Percentiles rank a stretch among this genome's conserved stretches.
phyloP scores from a whole-genome alignment of 2,888 invertebrate species.

The Dysmachus trigonus region DNA sequence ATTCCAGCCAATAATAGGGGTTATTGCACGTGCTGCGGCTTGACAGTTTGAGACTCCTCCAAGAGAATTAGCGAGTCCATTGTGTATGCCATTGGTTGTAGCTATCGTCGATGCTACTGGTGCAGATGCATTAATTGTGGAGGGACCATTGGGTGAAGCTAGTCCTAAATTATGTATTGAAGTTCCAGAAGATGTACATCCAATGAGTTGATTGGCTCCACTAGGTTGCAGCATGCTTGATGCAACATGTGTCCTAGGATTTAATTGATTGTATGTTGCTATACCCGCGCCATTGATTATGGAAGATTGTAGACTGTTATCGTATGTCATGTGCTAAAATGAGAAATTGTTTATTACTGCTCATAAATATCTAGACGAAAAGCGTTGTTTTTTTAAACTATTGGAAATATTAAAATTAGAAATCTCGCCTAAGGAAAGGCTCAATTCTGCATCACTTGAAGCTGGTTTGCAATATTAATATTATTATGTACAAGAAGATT shows the following conservation, averaged over 20 bases:
- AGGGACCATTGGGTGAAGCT: constrained; percentile 14
- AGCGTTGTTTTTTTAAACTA: too few relatives aligned
- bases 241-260: constrained; percentile 57
- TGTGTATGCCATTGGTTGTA: constrained; percentile 53
- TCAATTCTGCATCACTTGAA: too few relatives aligned
- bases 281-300: constrained; percentile 50
- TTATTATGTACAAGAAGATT: too few relatives aligned
- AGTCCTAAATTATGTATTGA: constrained; percentile 42
- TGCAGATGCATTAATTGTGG: constrained; percentile 55
- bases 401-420: too few relatives aligned
- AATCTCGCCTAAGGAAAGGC: too few relatives aligned
- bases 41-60: not conserved
- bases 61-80: constrained; percentile 52
- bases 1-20: constrained; percentile 46
- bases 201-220: constrained; percentile 11
- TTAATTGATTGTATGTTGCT: constrained; percentile 63
- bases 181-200: constrained; percentile 44
- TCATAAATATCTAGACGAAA: too few relatives aligned
- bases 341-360: not conserved
- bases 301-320: constrained; percentile 46
- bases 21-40: constrained; percentile 52
- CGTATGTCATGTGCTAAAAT: constrained; percentile 45
- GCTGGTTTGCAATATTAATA: too few relatives aligned
- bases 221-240: not conserved
- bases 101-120: constrained; percentile 59